Conservation (phyloP, 2,113 vertebrate genomes). For the Melanotaenia duboulayi region DNA sequence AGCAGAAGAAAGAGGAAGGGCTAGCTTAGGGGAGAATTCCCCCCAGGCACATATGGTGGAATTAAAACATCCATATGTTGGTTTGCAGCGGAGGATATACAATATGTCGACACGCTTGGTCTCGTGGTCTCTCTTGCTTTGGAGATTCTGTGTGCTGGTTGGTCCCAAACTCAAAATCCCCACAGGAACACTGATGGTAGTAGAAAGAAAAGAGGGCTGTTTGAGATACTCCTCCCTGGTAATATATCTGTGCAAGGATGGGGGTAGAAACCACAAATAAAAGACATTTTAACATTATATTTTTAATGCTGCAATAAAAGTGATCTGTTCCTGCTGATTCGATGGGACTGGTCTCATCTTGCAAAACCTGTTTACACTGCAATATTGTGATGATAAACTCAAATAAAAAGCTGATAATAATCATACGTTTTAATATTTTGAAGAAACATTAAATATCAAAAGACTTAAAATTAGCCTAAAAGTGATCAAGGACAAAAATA, state of each 20-base stretch:
- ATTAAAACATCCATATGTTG: conserved; percentile 65
- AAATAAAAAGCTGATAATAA: no score
- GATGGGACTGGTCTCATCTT: no score
- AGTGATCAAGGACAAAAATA: no score
- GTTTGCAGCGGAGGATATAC: conserved; percentile 48
- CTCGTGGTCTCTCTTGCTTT: conserved; percentile 26
- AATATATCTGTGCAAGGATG: conserved; percentile 13
- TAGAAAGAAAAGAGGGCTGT: conserved; percentile 13
- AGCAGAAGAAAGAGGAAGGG: conserved; percentile 64
- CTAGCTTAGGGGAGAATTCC: conserved; percentile 61
- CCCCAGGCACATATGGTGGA: conserved; percentile 57
- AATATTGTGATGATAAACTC: no score
- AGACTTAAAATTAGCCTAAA: no score
- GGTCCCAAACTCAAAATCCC: conserved; percentile 33
- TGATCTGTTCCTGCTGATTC: no score
- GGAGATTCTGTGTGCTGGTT: conserved; percentile 32
- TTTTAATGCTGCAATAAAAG: no score
- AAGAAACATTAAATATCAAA: no score
- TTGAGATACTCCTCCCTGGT: conserved; percentile 24
- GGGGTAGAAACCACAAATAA: background rate
- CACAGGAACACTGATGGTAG: conserved; percentile 15
- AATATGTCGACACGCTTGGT: conserved; percentile 30
- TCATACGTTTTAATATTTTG: no score
- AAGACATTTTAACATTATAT: no score
- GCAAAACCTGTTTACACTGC: no score